phyloP scores from a whole-genome alignment of 2,797 vertebrate species.

The Masticophis lateralis region DNA sequence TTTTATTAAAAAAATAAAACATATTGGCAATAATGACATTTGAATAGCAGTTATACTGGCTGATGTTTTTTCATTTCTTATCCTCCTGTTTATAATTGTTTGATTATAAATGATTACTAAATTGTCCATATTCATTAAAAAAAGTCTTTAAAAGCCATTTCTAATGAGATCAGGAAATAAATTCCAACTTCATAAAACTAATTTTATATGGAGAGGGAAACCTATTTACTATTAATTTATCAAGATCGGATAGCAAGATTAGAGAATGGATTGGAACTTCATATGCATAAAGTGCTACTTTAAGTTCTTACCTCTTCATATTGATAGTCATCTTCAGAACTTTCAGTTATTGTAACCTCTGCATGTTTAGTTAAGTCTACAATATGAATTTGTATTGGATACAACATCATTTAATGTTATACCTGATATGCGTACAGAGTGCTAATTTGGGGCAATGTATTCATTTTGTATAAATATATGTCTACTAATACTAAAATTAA shows the following conservation, averaged over 20 bases:
- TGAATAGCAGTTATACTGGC: background rate
- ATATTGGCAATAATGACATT: background rate
- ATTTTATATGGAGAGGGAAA: background rate
- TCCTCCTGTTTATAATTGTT: background rate
- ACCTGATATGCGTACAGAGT: background rate
- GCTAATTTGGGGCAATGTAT: background rate
- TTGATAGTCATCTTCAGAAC: constrained; percentile 70
- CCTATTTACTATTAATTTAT: background rate
- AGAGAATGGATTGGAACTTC: background rate
- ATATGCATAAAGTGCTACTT: background rate
- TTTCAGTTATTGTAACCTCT: constrained; percentile 68
- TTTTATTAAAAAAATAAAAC: background rate
- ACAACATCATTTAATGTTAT: constrained; percentile 16
- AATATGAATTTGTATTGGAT: constrained; percentile 33
- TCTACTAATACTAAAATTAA: background rate
- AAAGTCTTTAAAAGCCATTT: background rate
- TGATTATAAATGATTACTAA: background rate
- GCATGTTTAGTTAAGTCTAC: constrained; percentile 67
- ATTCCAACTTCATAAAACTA: background rate
- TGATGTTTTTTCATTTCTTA: background rate
- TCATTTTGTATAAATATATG: background rate
- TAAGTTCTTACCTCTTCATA: constrained; percentile 75
- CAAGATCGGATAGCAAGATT: background rate
- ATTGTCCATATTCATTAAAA: background rate
- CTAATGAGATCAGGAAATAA: background rate